These are phyloP conservation scores for Cheilosia grossa DNA, from an alignment of 2,888 invertebrate genomes.

Conservation along the genomic window DNA sequence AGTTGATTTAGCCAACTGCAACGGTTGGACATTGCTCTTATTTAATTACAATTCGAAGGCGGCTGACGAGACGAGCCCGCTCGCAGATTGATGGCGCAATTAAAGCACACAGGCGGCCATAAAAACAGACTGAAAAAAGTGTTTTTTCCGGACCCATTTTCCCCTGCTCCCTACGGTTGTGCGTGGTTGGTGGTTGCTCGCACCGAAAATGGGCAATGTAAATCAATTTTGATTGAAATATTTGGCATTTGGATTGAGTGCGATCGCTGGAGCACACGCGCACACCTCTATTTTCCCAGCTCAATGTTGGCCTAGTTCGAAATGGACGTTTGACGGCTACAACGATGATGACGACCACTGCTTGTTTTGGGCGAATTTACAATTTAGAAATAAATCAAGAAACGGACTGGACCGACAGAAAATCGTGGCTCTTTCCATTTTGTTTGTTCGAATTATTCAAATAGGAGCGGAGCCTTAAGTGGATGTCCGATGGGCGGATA, in stretches of 20 bases:
- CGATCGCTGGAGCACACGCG: conserved; percentile 26
- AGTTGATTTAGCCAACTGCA: conserved; percentile 13
- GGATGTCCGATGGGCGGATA: conserved; percentile 35
- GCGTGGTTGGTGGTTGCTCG: conserved; percentile 1
- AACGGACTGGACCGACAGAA: conserved; percentile 3
- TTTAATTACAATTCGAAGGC: conserved; percentile 23
- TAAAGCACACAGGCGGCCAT: conserved; percentile 17
- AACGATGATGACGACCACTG: neutral
- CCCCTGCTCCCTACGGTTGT: neutral
- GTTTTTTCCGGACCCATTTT: conserved; percentile 1
- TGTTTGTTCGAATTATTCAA: conserved; percentile 50
- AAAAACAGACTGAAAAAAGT: conserved; percentile 22
- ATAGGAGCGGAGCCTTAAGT: conserved; percentile 33
- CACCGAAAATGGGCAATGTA: conserved; percentile 64
- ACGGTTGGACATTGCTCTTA: conserved; percentile 3
- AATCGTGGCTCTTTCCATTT: neutral
- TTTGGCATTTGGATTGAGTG: conserved; percentile 68
- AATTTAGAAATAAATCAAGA: conserved; percentile 57
- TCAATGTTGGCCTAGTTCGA: conserved; percentile 31
- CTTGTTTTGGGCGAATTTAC: conserved; percentile 63
- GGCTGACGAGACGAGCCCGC: conserved; percentile 7
- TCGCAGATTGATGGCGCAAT: neutral
- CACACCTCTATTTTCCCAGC: neutral
- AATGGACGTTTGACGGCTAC: conserved; percentile 21
- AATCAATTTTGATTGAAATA: conserved; percentile 69